phyloP scores from a whole-genome alignment of 2,888 invertebrate genomes.

The Drosophila mimetica region DNA sequence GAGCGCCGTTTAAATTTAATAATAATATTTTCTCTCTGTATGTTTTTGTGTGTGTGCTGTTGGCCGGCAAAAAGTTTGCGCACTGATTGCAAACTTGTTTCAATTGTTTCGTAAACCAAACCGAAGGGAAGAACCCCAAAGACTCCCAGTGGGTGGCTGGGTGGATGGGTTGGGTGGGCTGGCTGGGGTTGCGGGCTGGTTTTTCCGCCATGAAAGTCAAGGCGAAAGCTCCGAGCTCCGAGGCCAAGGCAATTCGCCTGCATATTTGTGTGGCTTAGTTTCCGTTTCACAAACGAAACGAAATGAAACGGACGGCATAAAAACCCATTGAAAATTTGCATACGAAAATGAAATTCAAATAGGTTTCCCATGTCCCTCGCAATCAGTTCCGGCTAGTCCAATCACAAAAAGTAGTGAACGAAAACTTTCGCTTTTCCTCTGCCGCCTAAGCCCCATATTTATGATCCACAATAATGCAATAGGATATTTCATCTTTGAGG shows the following conservation, averaged over 20 bases:
- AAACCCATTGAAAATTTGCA: constrained; percentile 74
- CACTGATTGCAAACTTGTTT: constrained; percentile 78
- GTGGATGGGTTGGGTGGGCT: background rate
- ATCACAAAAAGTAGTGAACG: constrained; percentile 33
- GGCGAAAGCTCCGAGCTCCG: constrained; percentile 40
- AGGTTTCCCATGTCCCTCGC: constrained; percentile 54
- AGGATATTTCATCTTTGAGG: constrained; percentile 25
- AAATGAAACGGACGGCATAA: constrained; percentile 58
- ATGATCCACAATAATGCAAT: constrained; percentile 18
- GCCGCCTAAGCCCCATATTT: constrained; percentile 14
- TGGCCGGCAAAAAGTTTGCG: constrained; percentile 65
- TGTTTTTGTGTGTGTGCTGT: constrained; percentile 28
- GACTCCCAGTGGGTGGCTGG: constrained; percentile 10
- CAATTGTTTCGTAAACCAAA: constrained; percentile 68
- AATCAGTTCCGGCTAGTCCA: constrained; percentile 33
- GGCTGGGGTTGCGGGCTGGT: constrained; percentile 15
- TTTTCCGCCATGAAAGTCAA: constrained; percentile 60
- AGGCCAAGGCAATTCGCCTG: constrained; percentile 62
- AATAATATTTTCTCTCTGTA: constrained; percentile 6
- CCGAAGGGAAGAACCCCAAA: constrained; percentile 32
- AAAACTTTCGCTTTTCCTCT: constrained; percentile 61
- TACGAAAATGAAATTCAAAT: constrained; percentile 77
- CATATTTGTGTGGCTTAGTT: constrained; percentile 74
- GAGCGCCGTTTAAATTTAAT: background rate
- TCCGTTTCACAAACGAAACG: constrained; percentile 67